phyloP scores from a whole-genome alignment of 2,113 vertebrate species.

The Chionodraco myersi region DNA sequence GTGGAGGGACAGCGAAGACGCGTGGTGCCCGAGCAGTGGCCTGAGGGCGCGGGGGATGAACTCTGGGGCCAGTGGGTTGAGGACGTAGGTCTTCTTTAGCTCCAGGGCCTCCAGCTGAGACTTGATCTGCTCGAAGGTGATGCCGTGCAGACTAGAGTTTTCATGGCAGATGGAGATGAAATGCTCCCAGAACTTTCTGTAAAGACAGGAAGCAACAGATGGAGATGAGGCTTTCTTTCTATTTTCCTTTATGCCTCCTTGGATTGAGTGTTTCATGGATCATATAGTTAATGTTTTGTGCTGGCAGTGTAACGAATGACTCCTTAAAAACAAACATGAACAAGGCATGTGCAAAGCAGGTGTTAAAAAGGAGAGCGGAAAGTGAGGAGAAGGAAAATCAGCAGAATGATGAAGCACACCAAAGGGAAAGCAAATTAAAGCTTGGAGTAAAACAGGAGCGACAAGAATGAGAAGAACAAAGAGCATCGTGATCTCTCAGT shows the following conservation, averaged over 20 bases:
- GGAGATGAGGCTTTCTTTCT: background rate
- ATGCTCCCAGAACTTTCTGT: slow-evolving; percentile 98
- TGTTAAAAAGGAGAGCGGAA: background rate
- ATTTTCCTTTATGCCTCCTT: slow-evolving; percentile 5
- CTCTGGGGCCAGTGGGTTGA: slow-evolving; percentile 97
- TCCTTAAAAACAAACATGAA: background rate
- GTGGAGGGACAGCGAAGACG: slow-evolving; percentile 82
- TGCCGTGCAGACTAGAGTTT: slow-evolving; percentile 96
- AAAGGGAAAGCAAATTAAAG: slow-evolving; percentile 11
- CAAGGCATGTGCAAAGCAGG: background rate
- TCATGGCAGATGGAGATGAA: slow-evolving; percentile 98
- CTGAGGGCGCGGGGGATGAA: slow-evolving; percentile 96
- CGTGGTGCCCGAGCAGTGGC: slow-evolving; percentile 72
- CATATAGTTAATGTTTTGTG: background rate
- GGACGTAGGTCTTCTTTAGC: slow-evolving; percentile 98
- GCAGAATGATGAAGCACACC: background rate
- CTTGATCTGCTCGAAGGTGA: slow-evolving; percentile 98
- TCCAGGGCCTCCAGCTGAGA: slow-evolving; percentile 97
- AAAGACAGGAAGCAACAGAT: slow-evolving; percentile 40
- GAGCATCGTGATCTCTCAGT: background rate
- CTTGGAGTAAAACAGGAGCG: background rate
- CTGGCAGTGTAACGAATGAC: slow-evolving; percentile 12
- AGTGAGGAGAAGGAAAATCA: background rate
- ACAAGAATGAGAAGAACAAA: slow-evolving; percentile 3
- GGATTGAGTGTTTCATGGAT: slow-evolving; percentile 4